Conservation (phyloP, 2,888 invertebrate genomes). For the Malacosoma neustria region DNA sequence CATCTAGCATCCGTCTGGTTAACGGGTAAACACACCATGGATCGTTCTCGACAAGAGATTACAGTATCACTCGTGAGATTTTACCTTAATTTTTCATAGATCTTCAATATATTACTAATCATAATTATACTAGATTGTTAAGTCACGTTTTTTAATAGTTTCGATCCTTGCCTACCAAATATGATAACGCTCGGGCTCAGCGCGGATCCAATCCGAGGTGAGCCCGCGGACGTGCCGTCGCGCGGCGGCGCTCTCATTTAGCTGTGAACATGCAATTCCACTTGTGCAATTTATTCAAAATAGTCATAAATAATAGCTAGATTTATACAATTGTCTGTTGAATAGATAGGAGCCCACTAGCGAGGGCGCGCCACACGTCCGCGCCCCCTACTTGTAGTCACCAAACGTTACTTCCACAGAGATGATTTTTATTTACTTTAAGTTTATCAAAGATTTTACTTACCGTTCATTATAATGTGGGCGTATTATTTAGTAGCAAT, state of each 20-base stretch:
- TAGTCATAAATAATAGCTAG: constrained; percentile 73
- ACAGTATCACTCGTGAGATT: constrained; percentile 74
- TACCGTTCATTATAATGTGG: constrained; percentile 57
- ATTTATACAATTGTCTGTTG: constrained; percentile 69
- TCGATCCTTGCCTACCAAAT: constrained; percentile 60
- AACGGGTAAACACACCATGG: constrained; percentile 41
- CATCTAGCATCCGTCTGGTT: constrained; percentile 67
- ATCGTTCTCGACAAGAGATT: constrained; percentile 55
- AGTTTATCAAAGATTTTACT: constrained; percentile 42
- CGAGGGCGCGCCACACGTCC: constrained; percentile 52
- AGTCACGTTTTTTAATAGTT: constrained; percentile 56
- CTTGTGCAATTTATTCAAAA: constrained; percentile 72
- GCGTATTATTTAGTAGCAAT: constrained; percentile 74
- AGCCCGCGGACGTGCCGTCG: constrained; percentile 47
- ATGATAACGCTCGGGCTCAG: constrained; percentile 35
- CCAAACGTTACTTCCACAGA: constrained; percentile 67
- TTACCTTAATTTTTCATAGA: constrained; percentile 57
- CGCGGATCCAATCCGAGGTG: constrained; percentile 41
- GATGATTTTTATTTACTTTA: constrained; percentile 55
- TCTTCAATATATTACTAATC: constrained; percentile 63
- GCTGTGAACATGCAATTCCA: constrained; percentile 73
- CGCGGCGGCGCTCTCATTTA: constrained; percentile 58
- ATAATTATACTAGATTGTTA: constrained; percentile 55
- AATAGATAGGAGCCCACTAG: constrained; percentile 69
- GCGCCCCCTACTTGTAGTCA: constrained; percentile 45